Evolutionary conservation across 1,140 invertebrate species (phyloP).

Genomic region (Eriosoma lanigerum): DNA sequence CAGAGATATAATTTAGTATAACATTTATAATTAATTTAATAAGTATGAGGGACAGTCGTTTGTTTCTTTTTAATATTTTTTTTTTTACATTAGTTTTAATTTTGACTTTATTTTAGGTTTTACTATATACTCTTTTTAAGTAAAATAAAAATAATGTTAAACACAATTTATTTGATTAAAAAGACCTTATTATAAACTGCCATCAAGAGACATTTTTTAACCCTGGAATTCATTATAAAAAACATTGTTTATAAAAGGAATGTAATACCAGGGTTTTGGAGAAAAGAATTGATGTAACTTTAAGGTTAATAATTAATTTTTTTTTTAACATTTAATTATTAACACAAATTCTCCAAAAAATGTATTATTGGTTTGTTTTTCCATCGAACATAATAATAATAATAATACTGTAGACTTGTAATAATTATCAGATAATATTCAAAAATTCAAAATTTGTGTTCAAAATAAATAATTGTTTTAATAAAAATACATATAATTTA

Average conservation of each 20-base stretch:
- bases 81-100: background rate
- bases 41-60: background rate
- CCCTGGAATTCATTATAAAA: slow-evolving; percentile 17
- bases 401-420: too few species aligned
- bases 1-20: background rate
- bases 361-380: too few species aligned
- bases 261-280: background rate
- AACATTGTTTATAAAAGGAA: slow-evolving; percentile 27
- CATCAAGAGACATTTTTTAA: slow-evolving; percentile 7
- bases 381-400: too few species aligned
- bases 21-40: slow-evolving; percentile 23
- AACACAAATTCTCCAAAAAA: background rate
- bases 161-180: slow-evolving; percentile 44
- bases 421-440: too few species aligned
- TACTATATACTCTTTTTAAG: background rate
- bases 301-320: background rate
- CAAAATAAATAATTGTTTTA: too few species aligned
- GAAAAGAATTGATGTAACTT: background rate
- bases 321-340: background rate
- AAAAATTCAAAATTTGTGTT: too few species aligned
- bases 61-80: background rate
- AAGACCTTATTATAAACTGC: slow-evolving; percentile 33
- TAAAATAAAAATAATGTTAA: slow-evolving; percentile 16
- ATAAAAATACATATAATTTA: too few species aligned
- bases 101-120: background rate